phyloP scores from a whole-genome alignment of 2,888 invertebrate genomes.

The Watsonalla binaria region DNA sequence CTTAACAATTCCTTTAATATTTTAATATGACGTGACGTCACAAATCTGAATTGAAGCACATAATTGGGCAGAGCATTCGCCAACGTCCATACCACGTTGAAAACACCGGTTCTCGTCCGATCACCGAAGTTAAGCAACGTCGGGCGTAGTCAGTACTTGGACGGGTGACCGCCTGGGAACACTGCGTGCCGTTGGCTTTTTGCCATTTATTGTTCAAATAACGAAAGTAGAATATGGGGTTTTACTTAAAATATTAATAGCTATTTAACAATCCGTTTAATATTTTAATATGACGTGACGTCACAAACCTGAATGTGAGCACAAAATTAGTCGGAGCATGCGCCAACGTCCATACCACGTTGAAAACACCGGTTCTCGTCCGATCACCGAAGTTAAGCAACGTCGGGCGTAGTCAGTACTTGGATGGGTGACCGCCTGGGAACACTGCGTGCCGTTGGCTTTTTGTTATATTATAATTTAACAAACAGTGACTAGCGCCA shows the following conservation, averaged over 20 bases:
- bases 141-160: slow-evolving; percentile 73
- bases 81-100: slow-evolving; percentile 70
- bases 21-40: too few species aligned
- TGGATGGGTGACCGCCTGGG: slow-evolving; percentile 73
- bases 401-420: slow-evolving; percentile 73
- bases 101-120: slow-evolving; percentile 73
- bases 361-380: slow-evolving; percentile 73
- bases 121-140: slow-evolving; percentile 74
- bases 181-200: slow-evolving; percentile 61
- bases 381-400: slow-evolving; percentile 75
- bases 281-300: too few species aligned
- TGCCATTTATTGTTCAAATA: too few species aligned
- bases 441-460: slow-evolving; percentile 63
- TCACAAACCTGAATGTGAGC: background rate
- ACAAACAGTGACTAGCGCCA: too few species aligned
- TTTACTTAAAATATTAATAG: too few species aligned
- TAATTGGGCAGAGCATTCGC: too few species aligned
- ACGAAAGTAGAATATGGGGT: too few species aligned
- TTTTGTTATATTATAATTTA: too few species aligned
- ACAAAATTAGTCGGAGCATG: background rate
- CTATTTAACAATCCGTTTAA: too few species aligned
- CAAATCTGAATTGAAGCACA: too few species aligned
- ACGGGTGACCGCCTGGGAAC: slow-evolving; percentile 73
- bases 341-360: slow-evolving; percentile 64
- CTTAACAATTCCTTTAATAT: too few species aligned